A percentile compares a stretch with the other conserved stretches of the same genome.
Evolutionary conservation across 2,888 invertebrate species (phyloP).

Genomic region (Endotricha flammealis): DNA sequence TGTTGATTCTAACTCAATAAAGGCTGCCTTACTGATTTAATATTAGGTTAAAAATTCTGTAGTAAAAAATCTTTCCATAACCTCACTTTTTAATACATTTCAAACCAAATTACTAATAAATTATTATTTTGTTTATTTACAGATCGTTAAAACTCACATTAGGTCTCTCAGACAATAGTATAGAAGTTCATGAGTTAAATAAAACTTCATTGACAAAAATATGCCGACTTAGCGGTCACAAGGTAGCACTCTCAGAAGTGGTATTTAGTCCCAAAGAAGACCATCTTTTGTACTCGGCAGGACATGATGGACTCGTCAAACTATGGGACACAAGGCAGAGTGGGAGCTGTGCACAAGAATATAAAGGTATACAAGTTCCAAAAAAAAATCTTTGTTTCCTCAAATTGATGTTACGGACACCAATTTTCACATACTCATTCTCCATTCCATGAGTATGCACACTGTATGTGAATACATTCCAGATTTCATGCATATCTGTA

Average conservation of each 20-base stretch:
- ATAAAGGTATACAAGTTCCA: slow-evolving; percentile 58
- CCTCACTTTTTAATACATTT: no score
- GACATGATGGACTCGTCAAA: slow-evolving; percentile 76
- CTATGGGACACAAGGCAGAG: slow-evolving; percentile 81
- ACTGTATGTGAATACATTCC: no score
- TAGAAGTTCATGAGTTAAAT: slow-evolving; percentile 59
- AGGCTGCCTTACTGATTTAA: no score
- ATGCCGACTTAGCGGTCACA: slow-evolving; percentile 63
- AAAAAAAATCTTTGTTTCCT: not conserved
- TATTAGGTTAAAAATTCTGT: no score
- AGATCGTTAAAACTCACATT: slow-evolving; percentile 58
- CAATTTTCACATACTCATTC: no score
- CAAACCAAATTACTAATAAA: no score
- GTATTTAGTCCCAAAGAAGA: slow-evolving; percentile 78
- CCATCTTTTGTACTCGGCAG: slow-evolving; percentile 78
- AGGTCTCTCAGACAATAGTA: slow-evolving; percentile 48
- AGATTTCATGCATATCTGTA: no score
- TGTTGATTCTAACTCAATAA: no score
- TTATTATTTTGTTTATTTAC: slow-evolving; percentile 12
- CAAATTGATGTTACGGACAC: slow-evolving; percentile 3
- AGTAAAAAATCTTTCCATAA: no score
- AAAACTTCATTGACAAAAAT: slow-evolving; percentile 44
- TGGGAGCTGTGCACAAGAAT: slow-evolving; percentile 52
- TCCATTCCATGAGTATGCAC: no score
- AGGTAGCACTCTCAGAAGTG: slow-evolving; percentile 71